Conservation (phyloP, 2,113 vertebrate species). For the Leptocoma aspasia region DNA sequence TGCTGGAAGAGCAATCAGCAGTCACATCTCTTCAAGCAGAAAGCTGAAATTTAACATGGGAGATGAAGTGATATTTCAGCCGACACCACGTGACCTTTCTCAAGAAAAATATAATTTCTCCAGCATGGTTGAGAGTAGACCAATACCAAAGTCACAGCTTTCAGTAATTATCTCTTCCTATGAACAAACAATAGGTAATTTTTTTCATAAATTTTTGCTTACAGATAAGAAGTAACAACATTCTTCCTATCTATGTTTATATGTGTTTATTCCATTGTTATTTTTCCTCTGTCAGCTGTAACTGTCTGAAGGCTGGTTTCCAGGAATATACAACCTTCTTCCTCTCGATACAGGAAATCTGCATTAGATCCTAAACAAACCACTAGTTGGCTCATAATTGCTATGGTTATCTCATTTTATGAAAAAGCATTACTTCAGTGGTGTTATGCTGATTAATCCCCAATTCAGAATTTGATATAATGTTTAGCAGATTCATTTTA, state of each 20-base stretch:
- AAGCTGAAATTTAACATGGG: constrained; percentile 73
- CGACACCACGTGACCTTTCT: constrained; percentile 75
- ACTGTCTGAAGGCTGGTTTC: not conserved
- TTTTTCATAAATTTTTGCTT: not conserved
- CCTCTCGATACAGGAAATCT: not conserved
- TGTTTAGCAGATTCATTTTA: not conserved
- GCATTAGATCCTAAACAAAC: not conserved
- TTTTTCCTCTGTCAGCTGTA: not conserved
- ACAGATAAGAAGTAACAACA: not conserved
- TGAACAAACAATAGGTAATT: constrained; percentile 83
- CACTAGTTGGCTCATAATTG: not conserved
- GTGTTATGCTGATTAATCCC: not conserved
- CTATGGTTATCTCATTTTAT: not conserved
- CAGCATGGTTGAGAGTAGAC: constrained; percentile 72
- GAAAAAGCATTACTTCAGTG: not conserved
- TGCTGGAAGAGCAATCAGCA: constrained; percentile 2
- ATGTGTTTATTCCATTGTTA: not conserved
- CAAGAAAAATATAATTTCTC: constrained; percentile 76
- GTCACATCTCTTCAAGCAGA: not conserved
- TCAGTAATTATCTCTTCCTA: constrained; percentile 80
- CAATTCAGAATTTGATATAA: not conserved
- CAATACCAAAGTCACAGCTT: constrained; percentile 74
- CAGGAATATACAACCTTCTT: not conserved
- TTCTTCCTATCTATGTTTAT: not conserved
- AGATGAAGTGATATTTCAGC: constrained; percentile 52